Conservation (phyloP, 2,888 invertebrate species). For the Oegoconia quadripuncta region DNA sequence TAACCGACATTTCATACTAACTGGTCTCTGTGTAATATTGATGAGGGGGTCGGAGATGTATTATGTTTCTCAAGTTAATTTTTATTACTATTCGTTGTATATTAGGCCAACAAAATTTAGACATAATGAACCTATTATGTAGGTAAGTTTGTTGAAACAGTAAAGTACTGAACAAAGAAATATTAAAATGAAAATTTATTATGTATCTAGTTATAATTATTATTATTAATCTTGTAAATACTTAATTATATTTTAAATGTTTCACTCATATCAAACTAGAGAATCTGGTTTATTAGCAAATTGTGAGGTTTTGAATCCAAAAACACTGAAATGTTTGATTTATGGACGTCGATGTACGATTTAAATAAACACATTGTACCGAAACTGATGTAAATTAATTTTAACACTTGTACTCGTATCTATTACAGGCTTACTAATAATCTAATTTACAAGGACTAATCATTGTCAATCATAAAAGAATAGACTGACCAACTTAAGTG, state of each 20-base stretch:
- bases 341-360: constrained; percentile 69
- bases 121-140: constrained; percentile 36
- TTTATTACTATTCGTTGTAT: constrained; percentile 15
- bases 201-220: constrained; percentile 52
- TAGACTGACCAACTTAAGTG: too few species aligned
- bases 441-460: too few species aligned
- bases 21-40: too few species aligned
- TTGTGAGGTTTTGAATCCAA: constrained; percentile 63
- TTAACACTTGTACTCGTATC: too few species aligned
- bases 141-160: constrained; percentile 49
- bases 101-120: constrained; percentile 53
- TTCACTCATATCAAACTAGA: constrained; percentile 76
- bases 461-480: too few species aligned
- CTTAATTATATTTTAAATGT: constrained; percentile 70
- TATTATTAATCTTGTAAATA: constrained; percentile 66
- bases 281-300: constrained; percentile 69
- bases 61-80: too few species aligned
- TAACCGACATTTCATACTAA: too few species aligned
- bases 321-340: constrained; percentile 66
- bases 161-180: constrained; percentile 39
- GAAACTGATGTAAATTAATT: background rate
- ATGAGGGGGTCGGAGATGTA: too few species aligned
- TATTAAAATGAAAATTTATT: constrained; percentile 37
- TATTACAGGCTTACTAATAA: too few species aligned
- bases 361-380: constrained; percentile 72